Evolutionary conservation across 2,113 vertebrate species (phyloP), one percentile per base, ranked within the genome.

Genomic region (Lucifuga dentata): DNA sequence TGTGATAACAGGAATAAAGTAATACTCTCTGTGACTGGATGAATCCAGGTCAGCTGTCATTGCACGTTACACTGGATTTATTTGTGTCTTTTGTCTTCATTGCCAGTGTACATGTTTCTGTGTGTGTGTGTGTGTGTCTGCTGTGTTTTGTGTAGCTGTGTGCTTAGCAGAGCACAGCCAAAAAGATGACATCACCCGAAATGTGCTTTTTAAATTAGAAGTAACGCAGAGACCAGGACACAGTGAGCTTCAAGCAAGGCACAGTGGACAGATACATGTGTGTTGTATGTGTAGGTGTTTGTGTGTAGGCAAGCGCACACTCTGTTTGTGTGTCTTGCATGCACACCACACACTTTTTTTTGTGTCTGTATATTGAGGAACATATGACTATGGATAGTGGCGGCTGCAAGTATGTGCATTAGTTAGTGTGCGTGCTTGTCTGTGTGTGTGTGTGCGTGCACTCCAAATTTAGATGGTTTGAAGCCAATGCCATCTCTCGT

Each of bases 21-120:
- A n/a, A n/a, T n/a, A n/a, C n/a, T n/a, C 26, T 35, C 33, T 35
- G 8, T 35, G 8, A 2, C 59, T 66, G 58, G 23, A 67, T 78
- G 68, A 85, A 87, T 83, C 45, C 76, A 83, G 83, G 73, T 86
- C 84, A 86, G 72, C 82, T 84, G 84, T 85, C 88, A 61, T 44
- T 61, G 67, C 43, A 49, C 50, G 72, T 88, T 71, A 78, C 26
- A 36, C 72, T 63, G 19, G 39, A 61, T 78, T 75, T 66, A 53
- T 71, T 51, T 64, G 56, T 51, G 59, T 51, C 39, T 43, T 67
- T 63, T 76, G 58, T 78, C 48, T 65, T 32, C 38, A 35, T 50
- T 51, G 52, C 23, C 20, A 3, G 16, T 0, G 3, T 39, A 48
- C 26, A 17, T 38, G 46, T 58, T 11, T 33, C 33, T 59, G 56